phyloP scores from a whole-genome alignment of 2,888 invertebrate species.

The Hoplodrina blanda region DNA sequence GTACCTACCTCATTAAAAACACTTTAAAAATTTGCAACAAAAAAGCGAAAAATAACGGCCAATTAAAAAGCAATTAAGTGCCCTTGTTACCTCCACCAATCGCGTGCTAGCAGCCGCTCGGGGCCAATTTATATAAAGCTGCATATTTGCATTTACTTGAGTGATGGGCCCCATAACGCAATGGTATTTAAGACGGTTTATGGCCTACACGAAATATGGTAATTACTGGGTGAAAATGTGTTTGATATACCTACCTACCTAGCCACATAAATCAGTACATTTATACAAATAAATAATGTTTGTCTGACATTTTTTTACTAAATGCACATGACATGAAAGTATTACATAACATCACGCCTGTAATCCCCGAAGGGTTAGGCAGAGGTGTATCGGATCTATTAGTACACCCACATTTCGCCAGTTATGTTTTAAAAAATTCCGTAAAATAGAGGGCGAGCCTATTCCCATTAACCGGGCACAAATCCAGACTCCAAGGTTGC shows the following conservation, averaged over 20 bases:
- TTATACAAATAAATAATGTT: no score
- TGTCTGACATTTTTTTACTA: no score
- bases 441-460: no score
- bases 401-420: no score
- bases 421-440: no score
- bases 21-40: constrained; percentile 16
- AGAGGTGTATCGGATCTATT: no score
- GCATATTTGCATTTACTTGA: constrained; percentile 63
- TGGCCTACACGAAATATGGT: constrained; percentile 43
- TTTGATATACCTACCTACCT: not conserved
- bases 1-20: constrained; percentile 41
- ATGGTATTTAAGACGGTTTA: constrained; percentile 42
- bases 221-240: constrained; percentile 31
- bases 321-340: no score
- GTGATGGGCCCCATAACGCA: constrained; percentile 28
- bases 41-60: constrained; percentile 29
- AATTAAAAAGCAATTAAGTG: constrained; percentile 45
- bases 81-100: constrained; percentile 34
- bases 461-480: no score
- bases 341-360: no score
- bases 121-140: constrained; percentile 40
- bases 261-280: no score
- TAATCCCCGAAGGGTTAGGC: no score
- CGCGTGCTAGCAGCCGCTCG: constrained; percentile 38
- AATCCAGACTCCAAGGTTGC: no score